Percentiles rank a stretch among this genome's conserved stretches.
Evolutionary conservation across 2,113 vertebrate species (phyloP).

Genomic region (Martes martes): DNA sequence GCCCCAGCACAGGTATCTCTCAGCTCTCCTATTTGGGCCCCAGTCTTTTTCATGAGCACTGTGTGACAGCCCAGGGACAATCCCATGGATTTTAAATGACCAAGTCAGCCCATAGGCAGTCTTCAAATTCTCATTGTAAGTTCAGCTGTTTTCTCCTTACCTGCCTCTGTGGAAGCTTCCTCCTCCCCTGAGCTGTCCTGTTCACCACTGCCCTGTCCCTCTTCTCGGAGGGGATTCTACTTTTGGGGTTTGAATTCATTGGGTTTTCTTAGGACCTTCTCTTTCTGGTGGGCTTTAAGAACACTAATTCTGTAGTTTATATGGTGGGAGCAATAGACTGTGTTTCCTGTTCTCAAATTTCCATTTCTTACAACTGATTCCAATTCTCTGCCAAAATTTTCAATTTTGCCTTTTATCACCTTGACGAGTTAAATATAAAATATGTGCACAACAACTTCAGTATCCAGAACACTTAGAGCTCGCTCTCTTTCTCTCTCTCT

Average conservation of each 20-base stretch:
- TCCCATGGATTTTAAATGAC: too few relatives aligned
- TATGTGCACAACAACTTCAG: not conserved
- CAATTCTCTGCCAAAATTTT: not conserved
- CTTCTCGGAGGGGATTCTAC: not conserved
- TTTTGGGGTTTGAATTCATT: not conserved
- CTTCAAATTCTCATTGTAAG: not conserved
- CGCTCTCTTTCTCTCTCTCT: too few relatives aligned
- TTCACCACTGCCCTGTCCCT: too few relatives aligned
- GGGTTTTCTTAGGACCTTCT: not conserved
- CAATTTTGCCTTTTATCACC: not conserved
- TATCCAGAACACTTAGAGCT: not conserved
- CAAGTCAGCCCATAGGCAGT: not conserved
- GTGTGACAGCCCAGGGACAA: too few relatives aligned
- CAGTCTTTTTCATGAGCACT: not conserved
- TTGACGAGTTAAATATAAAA: not conserved
- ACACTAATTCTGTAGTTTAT: not conserved
- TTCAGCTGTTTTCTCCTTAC: not conserved
- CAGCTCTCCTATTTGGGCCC: not conserved
- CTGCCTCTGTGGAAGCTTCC: not conserved
- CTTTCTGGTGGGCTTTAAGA: not conserved
- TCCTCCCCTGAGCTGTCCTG: not conserved
- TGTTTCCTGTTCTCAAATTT: not conserved
- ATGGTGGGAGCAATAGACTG: not conserved
- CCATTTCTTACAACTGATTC: not conserved
- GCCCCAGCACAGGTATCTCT: not conserved